A percentile compares a stretch with the other conserved stretches of the same genome.
These are phyloP conservation scores for Sternotherus odoratus DNA, from an alignment of 2,797 vertebrate genomes.

Conservation along the genomic window DNA sequence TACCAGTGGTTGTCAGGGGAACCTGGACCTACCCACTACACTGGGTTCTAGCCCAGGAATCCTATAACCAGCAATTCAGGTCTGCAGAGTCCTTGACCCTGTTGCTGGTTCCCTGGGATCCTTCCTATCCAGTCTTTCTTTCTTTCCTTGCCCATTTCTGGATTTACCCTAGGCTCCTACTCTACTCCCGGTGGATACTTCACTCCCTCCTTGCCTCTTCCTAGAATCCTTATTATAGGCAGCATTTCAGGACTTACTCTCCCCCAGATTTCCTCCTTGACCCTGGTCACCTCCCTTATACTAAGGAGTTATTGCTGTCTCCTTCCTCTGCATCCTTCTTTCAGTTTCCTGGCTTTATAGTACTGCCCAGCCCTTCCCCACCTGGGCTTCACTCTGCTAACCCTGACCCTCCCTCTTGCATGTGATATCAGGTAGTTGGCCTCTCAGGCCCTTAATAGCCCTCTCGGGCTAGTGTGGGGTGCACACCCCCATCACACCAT, in stretches of 20 bases:
- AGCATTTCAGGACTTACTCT: background rate
- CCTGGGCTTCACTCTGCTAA: background rate
- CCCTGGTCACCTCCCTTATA: background rate
- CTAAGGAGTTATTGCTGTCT: background rate
- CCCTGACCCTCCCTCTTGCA: background rate
- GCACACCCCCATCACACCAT: background rate
- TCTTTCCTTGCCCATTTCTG: background rate
- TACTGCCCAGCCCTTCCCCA: background rate
- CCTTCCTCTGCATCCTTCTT: background rate
- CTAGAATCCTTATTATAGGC: background rate
- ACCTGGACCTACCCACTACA: background rate
- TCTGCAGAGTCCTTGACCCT: background rate
- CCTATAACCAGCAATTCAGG: background rate
- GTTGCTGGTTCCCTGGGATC: background rate
- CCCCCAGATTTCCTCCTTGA: background rate
- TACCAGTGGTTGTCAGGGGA: background rate
- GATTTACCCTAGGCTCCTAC: background rate
- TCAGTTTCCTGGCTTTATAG: background rate
- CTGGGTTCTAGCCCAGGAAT: background rate
- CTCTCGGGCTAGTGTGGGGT: background rate
- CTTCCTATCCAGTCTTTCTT: background rate
- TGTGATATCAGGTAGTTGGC: background rate
- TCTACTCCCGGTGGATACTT: background rate
- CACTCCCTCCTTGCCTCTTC: background rate
- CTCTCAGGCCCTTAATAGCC: background rate